Evolutionary conservation across 2,797 vertebrate genomes (phyloP), one percentile per base, ranked within the genome.

Genomic region (Galagoides demidoff): DNA sequence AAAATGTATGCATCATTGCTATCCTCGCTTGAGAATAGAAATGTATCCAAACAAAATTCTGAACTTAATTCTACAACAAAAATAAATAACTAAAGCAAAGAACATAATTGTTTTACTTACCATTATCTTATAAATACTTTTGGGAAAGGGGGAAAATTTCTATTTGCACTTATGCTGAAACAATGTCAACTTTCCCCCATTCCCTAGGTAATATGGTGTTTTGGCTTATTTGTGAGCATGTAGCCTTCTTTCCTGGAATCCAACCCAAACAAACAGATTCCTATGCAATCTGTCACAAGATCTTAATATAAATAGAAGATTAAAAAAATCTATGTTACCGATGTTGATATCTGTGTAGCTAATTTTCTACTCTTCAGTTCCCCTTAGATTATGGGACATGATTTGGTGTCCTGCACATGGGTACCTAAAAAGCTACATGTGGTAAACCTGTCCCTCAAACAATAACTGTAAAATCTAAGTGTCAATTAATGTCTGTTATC

Each of bases 251-350:
- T 87, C 34, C 52, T 57, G 66, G 66, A 86, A 77, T 34, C 34
- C 17, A 89, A 78, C 59, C 57, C 78, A 95, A 86, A 73, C 20
- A 97, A 85, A 84, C 61, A 95, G 39, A 89, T 71, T 6, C 10
- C 8, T 71, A 49, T 59, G 17, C 37, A 77, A 8, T 70, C 45
- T 92, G 52, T 34, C 82, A 4, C 55, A 86, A 68, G 20, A 17
- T 37, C 14, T 89, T 83, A 66, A 43, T 68, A 59, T 73, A 78
- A 88, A 68, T 14, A 74, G 66, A 73, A 89, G 17, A 64, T 78
- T 92, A 34, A 70, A 59, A 84, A 78, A 59, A 71, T 77, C 20
- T 71, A 2, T 37, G 3, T 5, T 85, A 71, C 4, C 12, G n/a
- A 5, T 63, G n/a, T 59, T 83, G 34, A 16, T 83, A 93, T 79